Percentiles rank a stretch among this genome's conserved stretches.
Conservation (phyloP, 2,113 vertebrate genomes). For the Nesogale talazaci region DNA sequence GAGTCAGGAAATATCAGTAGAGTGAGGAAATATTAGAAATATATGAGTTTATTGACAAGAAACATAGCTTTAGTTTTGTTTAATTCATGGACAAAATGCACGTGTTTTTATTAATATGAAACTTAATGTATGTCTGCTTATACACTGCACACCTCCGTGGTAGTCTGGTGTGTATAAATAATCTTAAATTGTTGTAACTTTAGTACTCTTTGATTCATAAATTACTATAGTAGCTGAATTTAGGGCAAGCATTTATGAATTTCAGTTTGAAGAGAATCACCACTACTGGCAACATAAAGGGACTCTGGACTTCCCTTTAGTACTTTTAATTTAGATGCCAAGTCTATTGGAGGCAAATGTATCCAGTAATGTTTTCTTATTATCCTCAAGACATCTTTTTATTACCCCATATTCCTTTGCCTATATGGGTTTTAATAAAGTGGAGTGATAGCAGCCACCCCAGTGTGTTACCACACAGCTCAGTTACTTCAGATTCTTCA, state of each 20-base stretch:
- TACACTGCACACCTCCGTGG: neutral
- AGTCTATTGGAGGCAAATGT: slow-evolving; percentile 65
- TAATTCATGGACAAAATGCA: neutral
- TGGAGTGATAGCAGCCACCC: slow-evolving; percentile 43
- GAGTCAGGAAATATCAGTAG: slow-evolving; percentile 1
- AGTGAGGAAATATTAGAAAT: slow-evolving; percentile 10
- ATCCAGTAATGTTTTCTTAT: slow-evolving; percentile 70
- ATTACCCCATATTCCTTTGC: slow-evolving; percentile 67
- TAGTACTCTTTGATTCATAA: slow-evolving; percentile 52
- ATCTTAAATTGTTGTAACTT: neutral
- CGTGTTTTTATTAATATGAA: slow-evolving; percentile 28
- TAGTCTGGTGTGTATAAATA: neutral
- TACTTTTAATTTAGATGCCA: slow-evolving; percentile 72
- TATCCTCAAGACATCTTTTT: slow-evolving; percentile 73
- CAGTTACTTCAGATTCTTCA: neutral
- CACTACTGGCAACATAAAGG: slow-evolving; percentile 58
- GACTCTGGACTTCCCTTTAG: slow-evolving; percentile 61
- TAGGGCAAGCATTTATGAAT: slow-evolving; percentile 52
- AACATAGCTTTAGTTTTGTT: neutral
- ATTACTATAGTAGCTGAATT: slow-evolving; percentile 50
- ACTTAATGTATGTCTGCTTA: slow-evolving; percentile 12
- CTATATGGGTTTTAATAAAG: slow-evolving; percentile 76
- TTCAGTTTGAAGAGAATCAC: slow-evolving; percentile 52
- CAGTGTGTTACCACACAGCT: slow-evolving; percentile 1
- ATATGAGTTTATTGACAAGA: slow-evolving; percentile 8